Base-by-base conservation (phyloP, 2,888 invertebrate genomes). In the Caprella mutica region DNA sequence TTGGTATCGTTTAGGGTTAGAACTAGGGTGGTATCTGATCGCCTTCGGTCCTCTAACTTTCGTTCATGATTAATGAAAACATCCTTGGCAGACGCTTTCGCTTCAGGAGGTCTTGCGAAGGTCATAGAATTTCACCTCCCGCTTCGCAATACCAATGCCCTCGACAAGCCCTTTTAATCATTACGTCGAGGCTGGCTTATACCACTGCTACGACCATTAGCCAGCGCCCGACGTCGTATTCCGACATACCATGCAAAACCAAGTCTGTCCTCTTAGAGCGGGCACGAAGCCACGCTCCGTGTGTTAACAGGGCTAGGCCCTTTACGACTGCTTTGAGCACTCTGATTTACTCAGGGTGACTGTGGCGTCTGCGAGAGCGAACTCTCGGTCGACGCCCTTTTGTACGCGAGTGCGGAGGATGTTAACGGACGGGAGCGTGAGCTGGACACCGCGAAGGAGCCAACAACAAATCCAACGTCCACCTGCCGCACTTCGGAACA, bases 1-100 rank as follows among this genome's bases (percentile, higher is more conserved):
- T 76, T 75, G 78, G 77, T 78, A 81, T 78, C 72, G 77, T 80
- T 80, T 80, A 78, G 75, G 77, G 78, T 78, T 75, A 76, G 76
- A 77, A 78, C 77, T 77, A 77, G 76, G 80, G 77, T 78, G 78
- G 79, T 80, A 79, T 80, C 78, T 79, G 77, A 80, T 80, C 79
- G 78, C 77, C 79, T 80, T 80, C 78, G 79, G 78, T 76, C 79
- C 79, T 77, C 78, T 77, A 77, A 80, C 79, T 78, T 79, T 78
- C 77, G 77, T 79, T 78, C 78, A 78, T 79, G 78, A 79, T 79
- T 78, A 79, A 80, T 77, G 78, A 80, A 79, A 78, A 77, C 78
- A 77, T 78, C 76, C 77, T 80, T 79, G 80, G 79, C 79, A 79
- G 80, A 80, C 79, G 79, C 79, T 78, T 80, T 80, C 77, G 80